These are phyloP conservation scores for Sapajus apella DNA, from an alignment of 2,113 vertebrate species.

Conservation along the genomic window DNA sequence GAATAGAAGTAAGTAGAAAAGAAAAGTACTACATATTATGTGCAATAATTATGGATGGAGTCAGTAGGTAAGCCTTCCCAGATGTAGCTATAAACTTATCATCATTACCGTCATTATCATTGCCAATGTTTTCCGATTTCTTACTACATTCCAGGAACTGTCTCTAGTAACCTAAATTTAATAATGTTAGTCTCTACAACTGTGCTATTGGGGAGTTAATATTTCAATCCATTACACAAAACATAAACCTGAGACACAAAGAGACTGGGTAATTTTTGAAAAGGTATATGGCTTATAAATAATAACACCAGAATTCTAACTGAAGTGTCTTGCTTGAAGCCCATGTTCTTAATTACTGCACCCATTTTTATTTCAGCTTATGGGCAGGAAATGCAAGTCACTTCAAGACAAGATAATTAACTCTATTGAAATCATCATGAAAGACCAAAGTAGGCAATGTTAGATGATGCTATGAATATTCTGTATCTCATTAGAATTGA, in stretches of 20 bases:
- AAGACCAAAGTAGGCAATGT: background rate
- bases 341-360: background rate
- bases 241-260: background rate
- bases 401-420: background rate
- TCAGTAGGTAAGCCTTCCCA: background rate
- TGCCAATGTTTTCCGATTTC: background rate
- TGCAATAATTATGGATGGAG: background rate
- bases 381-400: background rate
- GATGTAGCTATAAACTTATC: background rate
- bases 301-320: background rate
- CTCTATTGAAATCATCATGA: background rate
- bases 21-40: background rate
- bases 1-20: background rate
- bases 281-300: background rate
- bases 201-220: accelerated
- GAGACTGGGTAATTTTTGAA: background rate
- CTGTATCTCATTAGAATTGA: constrained; percentile 30
- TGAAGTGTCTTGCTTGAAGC: background rate
- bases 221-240: background rate
- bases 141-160: background rate
- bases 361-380: background rate
- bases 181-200: background rate
- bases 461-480: background rate
- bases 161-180: background rate
- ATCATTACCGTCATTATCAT: accelerated